Evolutionary conservation across 1,140 invertebrate species (phyloP).

Genomic region (Philaenus spumarius): DNA sequence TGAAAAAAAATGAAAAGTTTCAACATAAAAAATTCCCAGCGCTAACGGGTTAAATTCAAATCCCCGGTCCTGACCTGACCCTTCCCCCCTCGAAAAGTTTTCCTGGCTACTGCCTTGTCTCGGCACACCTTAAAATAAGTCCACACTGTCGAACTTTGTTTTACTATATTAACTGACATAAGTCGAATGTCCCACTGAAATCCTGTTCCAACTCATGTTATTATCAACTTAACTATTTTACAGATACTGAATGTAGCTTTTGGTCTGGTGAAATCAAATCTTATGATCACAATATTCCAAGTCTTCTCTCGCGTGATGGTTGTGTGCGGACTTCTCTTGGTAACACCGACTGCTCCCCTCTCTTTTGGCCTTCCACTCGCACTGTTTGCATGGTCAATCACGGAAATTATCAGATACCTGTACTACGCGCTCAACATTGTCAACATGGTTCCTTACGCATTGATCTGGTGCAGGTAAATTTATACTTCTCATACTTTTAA

Average conservation of each 20-base stretch:
- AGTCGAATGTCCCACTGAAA: no score
- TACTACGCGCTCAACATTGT: conserved; percentile 84
- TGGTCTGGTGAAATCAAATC: conserved; percentile 76
- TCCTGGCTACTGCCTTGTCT: no score
- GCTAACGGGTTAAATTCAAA: no score
- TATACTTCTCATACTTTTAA: no score
- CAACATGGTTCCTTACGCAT: conserved; percentile 59
- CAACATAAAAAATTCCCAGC: no score
- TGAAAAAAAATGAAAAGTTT: no score
- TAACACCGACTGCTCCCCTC: conserved; percentile 53
- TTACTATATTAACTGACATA: no score
- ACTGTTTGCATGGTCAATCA: conserved; percentile 84
- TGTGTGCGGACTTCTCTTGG: conserved; percentile 73
- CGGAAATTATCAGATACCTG: conserved; percentile 89
- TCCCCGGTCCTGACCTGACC: no score
- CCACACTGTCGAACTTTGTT: no score
- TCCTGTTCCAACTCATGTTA: no score
- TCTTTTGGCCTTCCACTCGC: conserved; percentile 68
- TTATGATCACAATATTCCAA: conserved; percentile 76
- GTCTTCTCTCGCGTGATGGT: conserved; percentile 85
- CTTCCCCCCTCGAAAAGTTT: no score
- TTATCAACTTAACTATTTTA: conserved; percentile 33
- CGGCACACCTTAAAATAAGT: no score
- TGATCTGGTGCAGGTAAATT: conserved; percentile 67
- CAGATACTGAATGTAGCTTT: conserved; percentile 75